These are phyloP conservation scores for Mimachlamys varia DNA, from an alignment of 2,888 invertebrate species.

Conservation along the genomic window DNA sequence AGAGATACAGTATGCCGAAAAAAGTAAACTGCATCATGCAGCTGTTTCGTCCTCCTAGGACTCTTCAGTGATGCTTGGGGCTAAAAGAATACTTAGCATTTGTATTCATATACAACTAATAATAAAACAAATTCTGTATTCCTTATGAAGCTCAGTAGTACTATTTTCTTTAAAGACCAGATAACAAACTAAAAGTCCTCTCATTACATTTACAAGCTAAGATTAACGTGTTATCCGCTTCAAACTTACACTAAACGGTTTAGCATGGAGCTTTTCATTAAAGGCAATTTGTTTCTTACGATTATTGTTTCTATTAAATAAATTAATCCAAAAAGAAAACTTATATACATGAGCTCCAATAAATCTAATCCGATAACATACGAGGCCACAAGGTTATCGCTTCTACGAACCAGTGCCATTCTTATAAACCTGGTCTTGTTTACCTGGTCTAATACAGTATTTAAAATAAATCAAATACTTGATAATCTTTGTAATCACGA, in stretches of 20 bases:
- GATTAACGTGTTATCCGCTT: background rate
- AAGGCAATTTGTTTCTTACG: conserved; percentile 23
- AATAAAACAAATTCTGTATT: too few species aligned
- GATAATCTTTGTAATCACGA: conserved; percentile 28
- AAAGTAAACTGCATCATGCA: too few species aligned
- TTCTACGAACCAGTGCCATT: background rate
- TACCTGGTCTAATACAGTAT: background rate
- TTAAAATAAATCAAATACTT: conserved; percentile 26
- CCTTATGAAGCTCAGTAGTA: too few species aligned
- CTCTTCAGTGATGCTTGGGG: too few species aligned
- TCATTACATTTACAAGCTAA: too few species aligned
- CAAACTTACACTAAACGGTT: background rate
- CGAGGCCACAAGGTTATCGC: background rate
- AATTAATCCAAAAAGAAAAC: conserved; percentile 24
- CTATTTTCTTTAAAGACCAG: too few species aligned
- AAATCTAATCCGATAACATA: conserved; percentile 2
- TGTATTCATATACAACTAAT: background rate
- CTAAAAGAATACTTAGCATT: too few species aligned
- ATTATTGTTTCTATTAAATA: background rate
- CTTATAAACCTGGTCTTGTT: background rate
- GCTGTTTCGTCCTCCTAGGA: too few species aligned
- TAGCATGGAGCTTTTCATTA: background rate
- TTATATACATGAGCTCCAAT: background rate
- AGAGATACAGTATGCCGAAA: too few species aligned
- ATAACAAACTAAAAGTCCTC: too few species aligned